These are phyloP conservation scores for Antrozous pallidus DNA, from an alignment of 2,797 vertebrate species.

Conservation along the genomic window DNA sequence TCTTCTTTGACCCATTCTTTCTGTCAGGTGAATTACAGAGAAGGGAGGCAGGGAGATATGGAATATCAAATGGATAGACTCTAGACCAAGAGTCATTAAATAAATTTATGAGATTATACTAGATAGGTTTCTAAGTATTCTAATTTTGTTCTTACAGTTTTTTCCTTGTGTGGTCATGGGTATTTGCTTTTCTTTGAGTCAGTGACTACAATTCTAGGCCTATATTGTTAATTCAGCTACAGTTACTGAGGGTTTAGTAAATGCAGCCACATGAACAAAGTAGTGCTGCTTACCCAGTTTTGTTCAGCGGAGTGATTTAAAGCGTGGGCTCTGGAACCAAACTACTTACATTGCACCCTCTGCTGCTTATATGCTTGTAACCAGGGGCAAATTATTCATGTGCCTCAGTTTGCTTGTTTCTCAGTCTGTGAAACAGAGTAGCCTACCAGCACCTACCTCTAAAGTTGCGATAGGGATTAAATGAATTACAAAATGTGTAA, in stretches of 20 bases:
- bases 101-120: background rate
- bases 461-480: background rate
- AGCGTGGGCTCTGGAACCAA: background rate
- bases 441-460: background rate
- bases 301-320: background rate
- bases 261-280: background rate
- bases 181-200: slow-evolving; percentile 14
- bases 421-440: background rate
- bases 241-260: background rate
- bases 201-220: background rate
- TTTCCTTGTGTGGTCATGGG: background rate
- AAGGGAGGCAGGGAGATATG: background rate
- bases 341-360: background rate
- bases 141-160: background rate
- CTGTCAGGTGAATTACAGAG: background rate
- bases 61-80: background rate
- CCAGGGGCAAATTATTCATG: background rate
- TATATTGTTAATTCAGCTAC: background rate
- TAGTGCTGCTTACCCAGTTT: background rate
- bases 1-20: background rate
- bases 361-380: background rate
- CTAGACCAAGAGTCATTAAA: background rate
- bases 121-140: background rate
- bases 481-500: background rate
- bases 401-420: background rate